These are phyloP conservation scores for Chloroceryle aenea DNA, from an alignment of 2,113 vertebrate species.

Conservation along the genomic window DNA sequence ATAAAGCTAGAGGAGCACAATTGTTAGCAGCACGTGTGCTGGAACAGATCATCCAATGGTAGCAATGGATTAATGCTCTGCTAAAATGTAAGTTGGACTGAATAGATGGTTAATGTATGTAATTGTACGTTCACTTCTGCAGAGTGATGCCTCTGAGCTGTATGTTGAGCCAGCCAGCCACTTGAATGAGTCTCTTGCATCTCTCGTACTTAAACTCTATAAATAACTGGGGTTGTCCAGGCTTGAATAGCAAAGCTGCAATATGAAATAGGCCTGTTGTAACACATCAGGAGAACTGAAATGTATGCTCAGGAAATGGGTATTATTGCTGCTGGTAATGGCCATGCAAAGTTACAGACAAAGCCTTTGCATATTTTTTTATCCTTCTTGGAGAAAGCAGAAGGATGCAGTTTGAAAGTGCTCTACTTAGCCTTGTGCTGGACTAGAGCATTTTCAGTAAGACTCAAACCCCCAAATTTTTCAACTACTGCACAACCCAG, in stretches of 20 bases:
- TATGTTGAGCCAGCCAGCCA: background rate
- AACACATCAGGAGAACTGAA: background rate
- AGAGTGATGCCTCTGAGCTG: background rate
- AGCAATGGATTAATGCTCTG: background rate
- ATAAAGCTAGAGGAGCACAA: background rate
- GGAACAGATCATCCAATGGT: accelerated
- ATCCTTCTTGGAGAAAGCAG: background rate
- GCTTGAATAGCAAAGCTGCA: background rate
- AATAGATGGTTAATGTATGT: background rate
- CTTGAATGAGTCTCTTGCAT: background rate
- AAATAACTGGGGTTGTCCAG: background rate
- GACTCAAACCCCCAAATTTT: background rate
- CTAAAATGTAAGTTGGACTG: background rate
- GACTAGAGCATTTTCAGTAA: background rate
- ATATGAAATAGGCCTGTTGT: background rate
- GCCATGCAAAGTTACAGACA: background rate
- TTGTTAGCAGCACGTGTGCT: background rate
- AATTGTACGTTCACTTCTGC: accelerated
- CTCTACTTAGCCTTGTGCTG: background rate
- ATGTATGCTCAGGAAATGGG: background rate
- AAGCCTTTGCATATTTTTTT: background rate
- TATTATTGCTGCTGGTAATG: background rate
- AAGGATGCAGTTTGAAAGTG: background rate
- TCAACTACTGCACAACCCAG: background rate
- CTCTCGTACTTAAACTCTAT: background rate